These are phyloP conservation scores for Zaprionus nigranus DNA, from an alignment of 1,140 invertebrate species.

Conservation along the genomic window DNA sequence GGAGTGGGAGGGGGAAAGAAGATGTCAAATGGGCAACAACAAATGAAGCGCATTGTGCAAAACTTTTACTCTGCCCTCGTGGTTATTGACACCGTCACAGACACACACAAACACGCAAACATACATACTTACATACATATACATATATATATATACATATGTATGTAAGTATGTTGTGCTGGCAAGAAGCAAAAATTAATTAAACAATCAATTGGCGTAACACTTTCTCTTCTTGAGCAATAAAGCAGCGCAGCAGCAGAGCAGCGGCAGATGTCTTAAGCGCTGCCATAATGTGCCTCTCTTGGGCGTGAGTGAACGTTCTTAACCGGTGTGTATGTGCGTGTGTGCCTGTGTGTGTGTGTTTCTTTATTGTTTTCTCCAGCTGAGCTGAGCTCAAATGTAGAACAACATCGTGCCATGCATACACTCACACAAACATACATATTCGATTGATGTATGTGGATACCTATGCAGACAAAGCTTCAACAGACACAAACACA, in stretches of 20 bases:
- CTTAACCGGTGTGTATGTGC: constrained; percentile 57
- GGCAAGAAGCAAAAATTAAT: constrained; percentile 72
- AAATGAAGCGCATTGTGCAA: constrained; percentile 80
- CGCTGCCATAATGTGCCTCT: constrained; percentile 48
- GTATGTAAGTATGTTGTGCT: constrained; percentile 1
- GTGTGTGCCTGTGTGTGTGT: neutral
- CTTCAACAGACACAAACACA: neutral
- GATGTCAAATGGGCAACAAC: constrained; percentile 72
- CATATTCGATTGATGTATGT: too few relatives aligned
- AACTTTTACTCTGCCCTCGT: constrained; percentile 71
- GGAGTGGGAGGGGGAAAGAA: constrained; percentile 30
- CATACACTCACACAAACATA: neutral
- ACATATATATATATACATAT: constrained; percentile 5
- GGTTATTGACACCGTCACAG: constrained; percentile 44
- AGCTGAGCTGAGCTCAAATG: constrained; percentile 44
- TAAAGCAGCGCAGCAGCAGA: constrained; percentile 46
- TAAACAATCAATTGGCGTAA: constrained; percentile 83
- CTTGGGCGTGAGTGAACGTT: constrained; percentile 72
- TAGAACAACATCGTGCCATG: constrained; percentile 45
- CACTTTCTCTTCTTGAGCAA: constrained; percentile 82
- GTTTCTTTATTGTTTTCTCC: constrained; percentile 36
- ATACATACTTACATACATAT: neutral
- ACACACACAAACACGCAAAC: neutral
- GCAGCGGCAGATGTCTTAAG: constrained; percentile 55
- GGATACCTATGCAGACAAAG: too few relatives aligned